Conservation (phyloP, 2,113 vertebrate species). For the Thalassarche chlororhynchos region DNA sequence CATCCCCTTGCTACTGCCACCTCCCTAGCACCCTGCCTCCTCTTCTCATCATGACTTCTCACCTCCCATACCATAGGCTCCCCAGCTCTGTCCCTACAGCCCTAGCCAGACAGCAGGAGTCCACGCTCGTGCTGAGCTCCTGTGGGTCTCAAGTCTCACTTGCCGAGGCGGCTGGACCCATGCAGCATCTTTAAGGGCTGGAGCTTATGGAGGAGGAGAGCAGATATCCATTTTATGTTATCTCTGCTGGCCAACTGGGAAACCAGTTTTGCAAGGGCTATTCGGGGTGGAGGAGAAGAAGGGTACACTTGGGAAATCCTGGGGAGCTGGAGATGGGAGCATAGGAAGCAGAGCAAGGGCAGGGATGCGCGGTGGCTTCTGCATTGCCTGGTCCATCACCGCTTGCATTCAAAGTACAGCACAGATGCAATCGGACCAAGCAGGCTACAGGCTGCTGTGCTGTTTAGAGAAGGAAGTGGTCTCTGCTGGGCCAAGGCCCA, state of each 20-base stretch:
- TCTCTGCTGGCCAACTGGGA: neutral
- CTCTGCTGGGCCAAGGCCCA: neutral
- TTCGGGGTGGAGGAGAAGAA: neutral
- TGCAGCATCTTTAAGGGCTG: neutral
- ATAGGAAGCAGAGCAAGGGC: neutral
- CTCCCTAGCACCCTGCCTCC: neutral
- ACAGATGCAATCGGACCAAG: too few relatives aligned
- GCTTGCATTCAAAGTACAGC: neutral
- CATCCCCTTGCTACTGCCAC: neutral
- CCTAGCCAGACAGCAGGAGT: too few relatives aligned
- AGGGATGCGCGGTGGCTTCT: neutral
- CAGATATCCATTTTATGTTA: neutral
- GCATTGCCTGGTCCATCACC: neutral
- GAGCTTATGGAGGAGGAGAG: neutral
- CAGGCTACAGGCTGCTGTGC: neutral
- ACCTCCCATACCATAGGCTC: neutral
- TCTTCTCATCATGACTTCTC: neutral
- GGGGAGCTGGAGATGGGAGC: neutral
- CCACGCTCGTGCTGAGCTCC: neutral
- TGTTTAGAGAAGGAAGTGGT: neutral
- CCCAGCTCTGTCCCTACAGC: neutral
- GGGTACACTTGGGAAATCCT: neutral
- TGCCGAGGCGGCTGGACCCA: neutral
- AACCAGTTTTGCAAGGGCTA: neutral
- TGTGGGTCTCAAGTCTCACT: neutral